phyloP scores from a whole-genome alignment of 2,888 invertebrate species.

The Geophilus truncorum region DNA sequence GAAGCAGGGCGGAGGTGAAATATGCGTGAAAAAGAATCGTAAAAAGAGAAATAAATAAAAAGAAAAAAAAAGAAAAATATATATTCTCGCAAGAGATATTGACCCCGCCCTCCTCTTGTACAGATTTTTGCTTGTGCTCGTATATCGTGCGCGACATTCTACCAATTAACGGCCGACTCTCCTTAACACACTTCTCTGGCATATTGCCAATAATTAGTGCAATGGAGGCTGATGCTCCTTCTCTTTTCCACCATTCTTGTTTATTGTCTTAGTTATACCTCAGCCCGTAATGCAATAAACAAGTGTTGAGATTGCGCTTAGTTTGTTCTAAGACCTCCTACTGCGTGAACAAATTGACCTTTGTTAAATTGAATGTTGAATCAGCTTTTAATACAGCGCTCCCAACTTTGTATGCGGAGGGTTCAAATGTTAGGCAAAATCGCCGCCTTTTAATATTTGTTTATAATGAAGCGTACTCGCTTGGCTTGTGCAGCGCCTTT shows the following conservation, averaged over 20 bases:
- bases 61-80: not conserved
- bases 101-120: conserved; percentile 27
- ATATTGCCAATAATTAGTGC: conserved; percentile 17
- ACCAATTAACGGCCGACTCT: conserved; percentile 21
- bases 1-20: not conserved
- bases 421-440: not conserved
- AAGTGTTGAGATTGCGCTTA: conserved; percentile 18
- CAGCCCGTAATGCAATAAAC: conserved; percentile 17
- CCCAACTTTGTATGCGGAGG: not conserved
- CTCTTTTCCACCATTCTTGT: not conserved
- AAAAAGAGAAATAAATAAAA: conserved; percentile 1
- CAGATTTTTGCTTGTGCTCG: conserved; percentile 23
- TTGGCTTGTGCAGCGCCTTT: not conserved
- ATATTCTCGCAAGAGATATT: conserved; percentile 15
- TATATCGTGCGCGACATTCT: conserved; percentile 19
- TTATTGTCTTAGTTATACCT: conserved; percentile 17
- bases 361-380: conserved; percentile 22
- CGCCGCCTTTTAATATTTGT: not conserved
- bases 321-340: not conserved
- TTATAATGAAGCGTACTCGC: not conserved
- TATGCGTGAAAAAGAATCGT: conserved; percentile 12
- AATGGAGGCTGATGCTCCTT: conserved; percentile 27
- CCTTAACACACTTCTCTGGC: conserved; percentile 13
- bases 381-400: not conserved
- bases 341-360: not conserved